Evolutionary conservation across 1,140 invertebrate genomes (phyloP).

Genomic region (Drosophila arizonae): DNA sequence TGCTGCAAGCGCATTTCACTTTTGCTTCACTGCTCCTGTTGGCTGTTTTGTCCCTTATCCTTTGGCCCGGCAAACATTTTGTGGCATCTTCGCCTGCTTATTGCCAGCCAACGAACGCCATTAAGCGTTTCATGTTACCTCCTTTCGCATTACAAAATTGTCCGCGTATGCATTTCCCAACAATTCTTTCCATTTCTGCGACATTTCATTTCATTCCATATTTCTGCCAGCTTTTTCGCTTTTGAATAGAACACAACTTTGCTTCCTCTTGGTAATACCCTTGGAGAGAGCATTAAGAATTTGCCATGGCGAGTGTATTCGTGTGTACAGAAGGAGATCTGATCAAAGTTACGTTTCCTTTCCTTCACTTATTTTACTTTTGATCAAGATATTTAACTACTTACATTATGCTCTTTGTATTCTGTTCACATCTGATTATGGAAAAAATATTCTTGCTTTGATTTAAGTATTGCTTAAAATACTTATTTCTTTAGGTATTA

Average conservation of each 20-base stretch:
- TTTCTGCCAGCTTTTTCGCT: conserved; percentile 54
- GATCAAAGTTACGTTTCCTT: too few relatives aligned
- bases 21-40: conserved; percentile 60
- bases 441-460: too few relatives aligned
- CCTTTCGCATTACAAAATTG: conserved; percentile 45
- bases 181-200: conserved; percentile 60
- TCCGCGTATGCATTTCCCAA: conserved; percentile 73
- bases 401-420: too few relatives aligned
- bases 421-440: too few relatives aligned
- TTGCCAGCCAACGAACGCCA: conserved; percentile 47
- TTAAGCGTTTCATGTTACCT: conserved; percentile 65
- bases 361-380: too few relatives aligned
- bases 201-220: conserved; percentile 74
- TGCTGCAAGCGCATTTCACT: conserved; percentile 68
- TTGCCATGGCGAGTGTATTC: neutral
- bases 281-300: neutral
- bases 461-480: too few relatives aligned
- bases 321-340: too few relatives aligned
- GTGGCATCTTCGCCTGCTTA: conserved; percentile 69
- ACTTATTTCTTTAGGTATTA: too few relatives aligned
- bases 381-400: too few relatives aligned
- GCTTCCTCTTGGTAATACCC: conserved; percentile 9
- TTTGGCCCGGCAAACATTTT: conserved; percentile 59
- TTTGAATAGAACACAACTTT: conserved; percentile 74
- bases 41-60: conserved; percentile 39